These are phyloP conservation scores for Oxyruncus cristatus DNA, from an alignment of 2,113 vertebrate species.

Conservation along the genomic window DNA sequence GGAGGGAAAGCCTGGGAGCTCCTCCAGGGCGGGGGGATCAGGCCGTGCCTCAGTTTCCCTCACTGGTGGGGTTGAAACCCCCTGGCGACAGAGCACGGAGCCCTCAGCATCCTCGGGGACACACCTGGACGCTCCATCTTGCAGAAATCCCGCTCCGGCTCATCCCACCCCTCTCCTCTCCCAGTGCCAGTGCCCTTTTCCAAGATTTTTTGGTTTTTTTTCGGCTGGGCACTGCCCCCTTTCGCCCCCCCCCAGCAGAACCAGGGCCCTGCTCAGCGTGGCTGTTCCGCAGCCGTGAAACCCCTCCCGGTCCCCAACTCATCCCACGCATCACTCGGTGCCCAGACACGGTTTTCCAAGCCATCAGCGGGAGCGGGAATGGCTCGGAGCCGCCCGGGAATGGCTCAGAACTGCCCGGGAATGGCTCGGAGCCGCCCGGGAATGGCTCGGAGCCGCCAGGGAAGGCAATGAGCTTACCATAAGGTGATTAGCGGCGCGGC, in stretches of 20 bases:
- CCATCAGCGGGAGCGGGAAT: not conserved
- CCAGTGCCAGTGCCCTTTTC: fast-evolving
- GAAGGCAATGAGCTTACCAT: not conserved
- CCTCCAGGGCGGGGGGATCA: not conserved
- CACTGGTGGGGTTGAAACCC: fast-evolving
- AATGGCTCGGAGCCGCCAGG: not conserved
- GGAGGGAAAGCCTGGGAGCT: not conserved
- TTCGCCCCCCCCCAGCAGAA: not conserved
- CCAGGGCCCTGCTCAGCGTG: fast-evolving
- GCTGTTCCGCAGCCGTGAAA: too few species aligned
- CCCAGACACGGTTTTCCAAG: not conserved
- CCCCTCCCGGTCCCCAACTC: not conserved
- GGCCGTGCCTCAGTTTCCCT: not conserved
- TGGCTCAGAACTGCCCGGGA: too few species aligned
- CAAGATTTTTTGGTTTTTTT: not conserved
- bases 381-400: not conserved
- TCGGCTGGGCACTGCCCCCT: too few species aligned
- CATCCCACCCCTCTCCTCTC: not conserved
- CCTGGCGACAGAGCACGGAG: not conserved
- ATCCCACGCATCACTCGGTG: fast-evolving
- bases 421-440: not conserved
- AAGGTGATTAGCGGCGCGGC: not conserved
- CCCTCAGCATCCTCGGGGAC: fast-evolving
- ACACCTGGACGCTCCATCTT: not conserved
- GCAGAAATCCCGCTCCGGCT: fast-evolving